phyloP scores from a whole-genome alignment of 2,113 vertebrate species.

The Sialia sialis region DNA sequence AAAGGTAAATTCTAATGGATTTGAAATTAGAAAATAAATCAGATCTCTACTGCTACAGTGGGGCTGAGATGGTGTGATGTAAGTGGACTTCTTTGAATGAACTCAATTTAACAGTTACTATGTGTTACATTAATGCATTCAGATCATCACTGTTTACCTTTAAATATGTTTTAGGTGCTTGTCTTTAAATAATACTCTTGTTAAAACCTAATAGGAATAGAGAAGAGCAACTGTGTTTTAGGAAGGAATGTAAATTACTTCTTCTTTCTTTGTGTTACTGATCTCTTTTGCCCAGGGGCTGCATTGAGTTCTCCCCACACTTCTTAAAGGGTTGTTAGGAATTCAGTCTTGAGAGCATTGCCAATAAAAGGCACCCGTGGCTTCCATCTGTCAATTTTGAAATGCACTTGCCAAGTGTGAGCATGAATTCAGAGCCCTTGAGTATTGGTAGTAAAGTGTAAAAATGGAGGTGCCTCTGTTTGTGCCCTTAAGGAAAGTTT shows the following conservation, averaged over 20 bases:
- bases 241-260: background rate
- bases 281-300: fast-evolving
- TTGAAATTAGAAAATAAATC: background rate
- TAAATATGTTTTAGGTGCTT: background rate
- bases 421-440: background rate
- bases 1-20: background rate
- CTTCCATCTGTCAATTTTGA: fast-evolving
- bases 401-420: background rate
- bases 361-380: background rate
- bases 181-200: background rate
- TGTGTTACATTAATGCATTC: background rate
- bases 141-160: background rate
- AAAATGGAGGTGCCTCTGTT: background rate
- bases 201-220: background rate
- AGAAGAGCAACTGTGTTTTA: background rate
- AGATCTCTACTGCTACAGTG: background rate
- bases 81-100: background rate
- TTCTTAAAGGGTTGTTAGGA: background rate
- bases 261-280: background rate
- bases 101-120: background rate
- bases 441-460: background rate
- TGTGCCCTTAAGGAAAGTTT: background rate
- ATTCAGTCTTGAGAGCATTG: background rate
- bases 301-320: background rate
- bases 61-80: background rate